Percentiles rank a stretch among this genome's conserved stretches.
phyloP scores from a whole-genome alignment of 2,888 invertebrate genomes.

The Synanthedon vespiformis region DNA sequence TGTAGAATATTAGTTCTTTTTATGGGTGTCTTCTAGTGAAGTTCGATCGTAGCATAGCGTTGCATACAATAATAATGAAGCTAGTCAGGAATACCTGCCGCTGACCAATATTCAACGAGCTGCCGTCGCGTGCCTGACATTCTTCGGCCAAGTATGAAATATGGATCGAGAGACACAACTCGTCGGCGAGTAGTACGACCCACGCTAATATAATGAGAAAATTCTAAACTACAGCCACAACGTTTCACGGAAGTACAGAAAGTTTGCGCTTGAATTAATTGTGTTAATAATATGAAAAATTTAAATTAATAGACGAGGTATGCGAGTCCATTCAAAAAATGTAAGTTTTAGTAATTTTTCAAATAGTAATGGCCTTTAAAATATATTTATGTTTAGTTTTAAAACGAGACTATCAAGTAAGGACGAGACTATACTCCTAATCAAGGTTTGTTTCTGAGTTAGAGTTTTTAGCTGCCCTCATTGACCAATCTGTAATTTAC shows the following conservation, averaged over 20 bases:
- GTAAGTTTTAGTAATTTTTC: too few relatives aligned
- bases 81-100: conserved; percentile 34
- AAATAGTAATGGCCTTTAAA: too few relatives aligned
- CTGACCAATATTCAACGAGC: conserved; percentile 39
- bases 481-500: too few relatives aligned
- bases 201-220: conserved; percentile 20
- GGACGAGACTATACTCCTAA: too few relatives aligned
- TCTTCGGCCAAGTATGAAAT: conserved; percentile 42
- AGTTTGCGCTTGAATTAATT: background rate
- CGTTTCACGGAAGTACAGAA: background rate
- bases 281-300: too few relatives aligned
- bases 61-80: conserved; percentile 49
- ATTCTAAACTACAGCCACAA: conserved; percentile 21
- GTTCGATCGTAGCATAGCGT: background rate
- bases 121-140: conserved; percentile 38
- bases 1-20: too few relatives aligned
- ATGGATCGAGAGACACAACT: conserved; percentile 32
- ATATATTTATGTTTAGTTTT: too few relatives aligned
- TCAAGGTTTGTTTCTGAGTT: too few relatives aligned
- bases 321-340: too few relatives aligned
- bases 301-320: too few relatives aligned
- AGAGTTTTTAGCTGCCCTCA: too few relatives aligned
- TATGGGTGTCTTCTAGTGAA: background rate
- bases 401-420: too few relatives aligned
- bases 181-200: conserved; percentile 20